These are phyloP conservation scores for Eleutherodactylus coqui DNA, from an alignment of 2,797 vertebrate species.

Conservation along the genomic window DNA sequence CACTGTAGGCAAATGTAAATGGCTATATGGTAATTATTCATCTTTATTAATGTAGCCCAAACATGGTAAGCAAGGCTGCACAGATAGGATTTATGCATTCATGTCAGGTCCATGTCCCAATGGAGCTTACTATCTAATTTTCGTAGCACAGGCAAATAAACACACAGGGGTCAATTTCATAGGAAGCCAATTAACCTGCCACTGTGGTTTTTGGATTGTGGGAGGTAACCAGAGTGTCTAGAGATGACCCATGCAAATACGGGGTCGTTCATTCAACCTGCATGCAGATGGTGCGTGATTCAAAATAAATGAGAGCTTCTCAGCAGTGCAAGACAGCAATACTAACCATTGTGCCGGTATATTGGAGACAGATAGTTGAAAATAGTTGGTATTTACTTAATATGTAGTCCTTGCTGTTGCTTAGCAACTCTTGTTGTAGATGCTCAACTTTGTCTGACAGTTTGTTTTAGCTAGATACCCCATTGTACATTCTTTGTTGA, in stretches of 20 bases:
- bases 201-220: constrained; percentile 22
- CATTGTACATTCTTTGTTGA: not conserved
- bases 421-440: constrained; percentile 2
- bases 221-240: constrained; percentile 23
- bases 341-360: not conserved
- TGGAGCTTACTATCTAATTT: constrained; percentile 34
- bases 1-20: not conserved
- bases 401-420: not conserved
- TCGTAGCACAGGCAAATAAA: constrained; percentile 15
- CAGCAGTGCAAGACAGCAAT: not conserved
- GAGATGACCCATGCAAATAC: constrained; percentile 22
- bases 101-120: constrained; percentile 7
- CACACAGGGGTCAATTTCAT: constrained; percentile 31
- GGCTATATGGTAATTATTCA: not conserved
- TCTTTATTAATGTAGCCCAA: not conserved
- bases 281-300: constrained; percentile 22
- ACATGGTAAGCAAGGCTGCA: not conserved
- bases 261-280: constrained; percentile 2
- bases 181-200: constrained; percentile 25
- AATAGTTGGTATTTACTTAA: not conserved
- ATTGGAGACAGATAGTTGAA: not conserved
- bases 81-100: constrained; percentile 22
- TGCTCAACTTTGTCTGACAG: not conserved
- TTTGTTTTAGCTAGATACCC: not conserved
- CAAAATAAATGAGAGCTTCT: not conserved